Conservation (phyloP, 2,888 invertebrate species). For the Drosophila buzzatii region DNA sequence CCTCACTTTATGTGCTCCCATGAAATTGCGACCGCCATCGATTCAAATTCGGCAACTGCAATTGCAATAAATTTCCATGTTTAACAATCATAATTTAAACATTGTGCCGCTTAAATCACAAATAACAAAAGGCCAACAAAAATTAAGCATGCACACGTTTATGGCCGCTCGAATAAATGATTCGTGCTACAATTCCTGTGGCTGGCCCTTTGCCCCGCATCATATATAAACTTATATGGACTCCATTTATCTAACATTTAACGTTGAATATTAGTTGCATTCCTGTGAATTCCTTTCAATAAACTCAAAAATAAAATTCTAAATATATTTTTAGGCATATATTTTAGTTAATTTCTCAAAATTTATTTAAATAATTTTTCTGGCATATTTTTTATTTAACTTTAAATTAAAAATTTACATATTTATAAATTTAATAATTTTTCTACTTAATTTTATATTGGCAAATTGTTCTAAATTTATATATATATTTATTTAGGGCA, state of each 20-base stretch:
- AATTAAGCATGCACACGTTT: slow-evolving; percentile 47
- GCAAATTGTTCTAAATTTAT: too few relatives aligned
- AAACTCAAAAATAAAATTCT: too few relatives aligned
- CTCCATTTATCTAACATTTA: neutral
- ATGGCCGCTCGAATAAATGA: slow-evolving; percentile 51
- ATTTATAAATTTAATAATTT: too few relatives aligned
- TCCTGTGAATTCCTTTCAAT: too few relatives aligned
- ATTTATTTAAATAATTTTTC: too few relatives aligned
- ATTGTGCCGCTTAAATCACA: slow-evolving; percentile 69
- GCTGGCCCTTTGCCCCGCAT: neutral
- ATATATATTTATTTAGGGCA: too few relatives aligned
- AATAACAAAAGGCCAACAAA: slow-evolving; percentile 53
- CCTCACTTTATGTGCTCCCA: neutral
- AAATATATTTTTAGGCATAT: too few relatives aligned
- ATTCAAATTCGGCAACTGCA: slow-evolving; percentile 37
- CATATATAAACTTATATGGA: neutral
- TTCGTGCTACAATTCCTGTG: slow-evolving; percentile 6
- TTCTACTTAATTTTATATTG: too few relatives aligned
- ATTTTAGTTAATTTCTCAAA: too few relatives aligned
- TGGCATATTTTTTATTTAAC: too few relatives aligned
- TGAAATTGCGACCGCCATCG: slow-evolving; percentile 4
- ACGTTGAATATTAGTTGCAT: neutral
- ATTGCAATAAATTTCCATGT: slow-evolving; percentile 76
- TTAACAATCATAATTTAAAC: slow-evolving; percentile 74
- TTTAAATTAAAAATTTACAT: too few relatives aligned